These are phyloP conservation scores for Dione vanillae DNA, from an alignment of 2,888 invertebrate species.

Conservation along the genomic window DNA sequence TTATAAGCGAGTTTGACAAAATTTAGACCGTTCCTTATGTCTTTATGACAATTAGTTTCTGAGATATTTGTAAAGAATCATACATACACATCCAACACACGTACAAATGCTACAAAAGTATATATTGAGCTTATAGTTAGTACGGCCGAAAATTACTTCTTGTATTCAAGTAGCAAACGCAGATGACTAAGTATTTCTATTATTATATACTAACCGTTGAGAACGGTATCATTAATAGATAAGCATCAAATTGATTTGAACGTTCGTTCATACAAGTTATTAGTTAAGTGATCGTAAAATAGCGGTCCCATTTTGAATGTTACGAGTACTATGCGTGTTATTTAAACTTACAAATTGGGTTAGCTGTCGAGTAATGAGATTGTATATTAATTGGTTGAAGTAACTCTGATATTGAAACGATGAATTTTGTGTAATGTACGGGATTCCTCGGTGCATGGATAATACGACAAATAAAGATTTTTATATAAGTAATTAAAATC, in stretches of 20 bases:
- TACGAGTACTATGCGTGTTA: slow-evolving; percentile 14
- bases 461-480: too few species aligned
- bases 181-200: slow-evolving; percentile 31
- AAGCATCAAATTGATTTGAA: slow-evolving; percentile 45
- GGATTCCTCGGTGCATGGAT: too few species aligned
- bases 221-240: slow-evolving; percentile 52
- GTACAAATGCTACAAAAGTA: too few species aligned
- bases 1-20: too few species aligned
- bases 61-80: too few species aligned
- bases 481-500: too few species aligned
- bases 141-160: slow-evolving; percentile 1
- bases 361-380: not conserved
- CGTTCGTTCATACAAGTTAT: slow-evolving; percentile 17
- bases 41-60: too few species aligned
- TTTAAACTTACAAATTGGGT: slow-evolving; percentile 2
- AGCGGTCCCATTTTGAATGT: slow-evolving; percentile 27
- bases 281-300: slow-evolving; percentile 30
- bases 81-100: too few species aligned
- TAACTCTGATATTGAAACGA: too few species aligned
- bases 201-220: slow-evolving; percentile 42
- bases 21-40: too few species aligned
- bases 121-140: too few species aligned
- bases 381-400: not conserved
- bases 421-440: too few species aligned
- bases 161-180: not conserved